A percentile compares a stretch with the other conserved stretches of the same genome.
Conservation (phyloP, 2,113 vertebrate species). For the Syngnathus typhle region DNA sequence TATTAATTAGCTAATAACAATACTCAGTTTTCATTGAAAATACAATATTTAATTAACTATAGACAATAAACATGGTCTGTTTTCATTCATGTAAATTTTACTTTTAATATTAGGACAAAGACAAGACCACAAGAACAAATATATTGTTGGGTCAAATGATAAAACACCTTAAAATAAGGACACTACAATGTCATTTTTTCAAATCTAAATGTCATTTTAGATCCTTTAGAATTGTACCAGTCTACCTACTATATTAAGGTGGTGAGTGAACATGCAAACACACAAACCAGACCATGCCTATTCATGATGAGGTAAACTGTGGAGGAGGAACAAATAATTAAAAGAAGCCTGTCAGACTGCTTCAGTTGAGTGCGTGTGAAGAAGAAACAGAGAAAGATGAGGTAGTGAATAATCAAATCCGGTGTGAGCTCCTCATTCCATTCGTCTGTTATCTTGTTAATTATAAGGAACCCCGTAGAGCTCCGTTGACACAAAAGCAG, state of each 20-base stretch:
- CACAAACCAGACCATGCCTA: background rate
- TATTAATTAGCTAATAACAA: too few relatives aligned
- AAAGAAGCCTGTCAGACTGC: constrained; percentile 7
- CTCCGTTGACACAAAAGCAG: constrained; percentile 60
- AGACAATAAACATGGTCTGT: too few relatives aligned
- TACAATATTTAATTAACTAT: too few relatives aligned
- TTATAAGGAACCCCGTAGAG: constrained; percentile 60
- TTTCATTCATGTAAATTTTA: too few relatives aligned
- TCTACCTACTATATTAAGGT: background rate
- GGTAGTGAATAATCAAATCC: constrained; percentile 23
- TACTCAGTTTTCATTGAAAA: too few relatives aligned
- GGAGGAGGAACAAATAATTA: background rate
- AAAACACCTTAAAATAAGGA: background rate
- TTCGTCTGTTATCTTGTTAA: constrained; percentile 64
- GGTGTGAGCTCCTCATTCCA: constrained; percentile 46
- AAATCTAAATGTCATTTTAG: background rate
- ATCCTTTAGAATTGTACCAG: background rate
- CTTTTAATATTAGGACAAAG: too few relatives aligned
- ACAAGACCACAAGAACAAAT: too few relatives aligned
- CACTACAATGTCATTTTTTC: background rate
- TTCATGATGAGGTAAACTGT: background rate
- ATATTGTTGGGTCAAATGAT: too few relatives aligned
- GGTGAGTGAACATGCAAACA: background rate
- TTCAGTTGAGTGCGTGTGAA: constrained; percentile 5
- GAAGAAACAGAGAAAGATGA: constrained; percentile 10